These are phyloP conservation scores for Pristionchus mayeri DNA, from an alignment of 2,888 invertebrate genomes.

Conservation along the genomic window DNA sequence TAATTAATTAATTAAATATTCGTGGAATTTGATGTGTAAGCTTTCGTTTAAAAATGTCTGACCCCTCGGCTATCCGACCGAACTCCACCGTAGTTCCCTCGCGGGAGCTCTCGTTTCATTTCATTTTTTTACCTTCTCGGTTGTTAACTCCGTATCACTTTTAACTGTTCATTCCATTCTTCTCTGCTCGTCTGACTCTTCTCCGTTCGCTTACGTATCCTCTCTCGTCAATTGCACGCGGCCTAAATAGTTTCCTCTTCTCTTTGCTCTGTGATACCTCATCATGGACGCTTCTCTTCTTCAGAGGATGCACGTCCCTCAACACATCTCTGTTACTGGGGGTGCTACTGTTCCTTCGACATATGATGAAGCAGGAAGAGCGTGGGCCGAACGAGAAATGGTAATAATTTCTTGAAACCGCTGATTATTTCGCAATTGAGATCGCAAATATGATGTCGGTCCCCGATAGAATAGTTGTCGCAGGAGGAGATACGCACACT, in stretches of 20 bases:
- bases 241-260: not conserved
- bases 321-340: slow-evolving; percentile 62
- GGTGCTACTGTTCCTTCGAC: slow-evolving; percentile 34
- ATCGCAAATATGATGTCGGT: slow-evolving; percentile 56
- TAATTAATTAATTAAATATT: too few species aligned
- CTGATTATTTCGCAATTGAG: slow-evolving; percentile 24
- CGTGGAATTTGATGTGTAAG: too few species aligned
- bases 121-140: too few species aligned
- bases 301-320: slow-evolving; percentile 59
- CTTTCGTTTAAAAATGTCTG: too few species aligned
- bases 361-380: slow-evolving; percentile 32
- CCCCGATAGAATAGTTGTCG: slow-evolving; percentile 64
- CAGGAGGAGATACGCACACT: slow-evolving; percentile 52
- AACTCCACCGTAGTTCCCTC: too few species aligned
- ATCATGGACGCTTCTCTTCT: not conserved
- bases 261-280: not conserved
- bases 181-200: not conserved
- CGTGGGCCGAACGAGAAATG: slow-evolving; percentile 38
- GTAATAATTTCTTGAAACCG: not conserved
- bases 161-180: not conserved
- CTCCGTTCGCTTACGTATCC: not conserved
- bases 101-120: too few species aligned
- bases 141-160: too few species aligned
- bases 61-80: too few species aligned
- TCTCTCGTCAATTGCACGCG: not conserved